Evolutionary conservation across 2,888 invertebrate genomes (phyloP).

Genomic region (Cordilura impudica): DNA sequence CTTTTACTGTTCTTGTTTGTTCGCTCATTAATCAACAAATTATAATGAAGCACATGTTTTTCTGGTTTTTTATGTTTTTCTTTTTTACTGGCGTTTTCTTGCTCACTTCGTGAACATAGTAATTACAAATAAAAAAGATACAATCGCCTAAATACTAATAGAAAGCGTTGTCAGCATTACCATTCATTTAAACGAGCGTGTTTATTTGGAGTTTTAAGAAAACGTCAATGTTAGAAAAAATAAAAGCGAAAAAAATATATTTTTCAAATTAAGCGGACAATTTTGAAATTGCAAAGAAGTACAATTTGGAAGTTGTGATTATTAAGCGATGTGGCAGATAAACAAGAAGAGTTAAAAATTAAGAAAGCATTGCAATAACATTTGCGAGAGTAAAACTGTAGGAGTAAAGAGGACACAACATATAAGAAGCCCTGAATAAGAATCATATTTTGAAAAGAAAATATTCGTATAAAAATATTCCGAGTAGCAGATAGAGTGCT

Average conservation of each 20-base stretch:
- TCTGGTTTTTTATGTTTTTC: slow-evolving; percentile 29
- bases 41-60: slow-evolving; percentile 59
- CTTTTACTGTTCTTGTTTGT: slow-evolving; percentile 22
- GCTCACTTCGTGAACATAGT: not conserved
- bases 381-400: no score
- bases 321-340: no score
- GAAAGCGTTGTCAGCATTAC: no score
- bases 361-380: no score
- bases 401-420: no score
- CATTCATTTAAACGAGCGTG: slow-evolving; percentile 5
- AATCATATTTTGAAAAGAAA: no score
- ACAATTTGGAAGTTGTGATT: no score
- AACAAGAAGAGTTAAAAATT: no score
- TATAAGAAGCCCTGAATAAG: no score
- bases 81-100: not conserved
- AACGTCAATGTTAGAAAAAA: not conserved
- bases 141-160: not conserved
- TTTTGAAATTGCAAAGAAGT: not conserved
- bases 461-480: no score
- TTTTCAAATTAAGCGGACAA: not conserved
- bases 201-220: not conserved
- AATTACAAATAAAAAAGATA: not conserved
- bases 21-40: slow-evolving; percentile 51
- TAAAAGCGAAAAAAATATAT: not conserved
- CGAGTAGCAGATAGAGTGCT: no score